Percentiles rank a stretch among this genome's conserved stretches.
phyloP scores from a whole-genome alignment of 2,797 vertebrate species.

The Rhabdomys pumilio region DNA sequence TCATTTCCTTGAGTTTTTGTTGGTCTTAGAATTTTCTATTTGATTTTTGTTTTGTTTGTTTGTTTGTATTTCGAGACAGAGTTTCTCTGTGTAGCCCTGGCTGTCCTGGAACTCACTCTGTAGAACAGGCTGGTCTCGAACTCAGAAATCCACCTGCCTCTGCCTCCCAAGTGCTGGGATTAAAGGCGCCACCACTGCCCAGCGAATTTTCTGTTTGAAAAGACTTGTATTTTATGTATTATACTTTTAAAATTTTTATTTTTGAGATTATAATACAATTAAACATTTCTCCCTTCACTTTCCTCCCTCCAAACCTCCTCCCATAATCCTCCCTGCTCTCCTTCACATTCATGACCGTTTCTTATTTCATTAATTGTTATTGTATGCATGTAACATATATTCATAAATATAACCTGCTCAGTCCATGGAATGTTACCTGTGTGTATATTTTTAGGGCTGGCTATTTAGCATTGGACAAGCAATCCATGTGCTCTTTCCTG shows the following conservation, averaged over 20 bases:
- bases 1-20: background rate
- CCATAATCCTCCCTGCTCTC: background rate
- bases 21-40: background rate
- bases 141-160: too few species aligned
- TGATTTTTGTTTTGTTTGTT: background rate
- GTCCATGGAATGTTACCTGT: background rate
- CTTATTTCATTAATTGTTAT: background rate
- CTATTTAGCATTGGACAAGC: background rate
- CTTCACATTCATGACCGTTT: background rate
- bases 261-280: background rate
- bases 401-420: background rate
- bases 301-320: background rate
- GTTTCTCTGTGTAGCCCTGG: too few species aligned
- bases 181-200: too few species aligned
- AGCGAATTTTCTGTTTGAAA: background rate
- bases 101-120: too few species aligned
- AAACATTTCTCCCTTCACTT: background rate
- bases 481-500: background rate
- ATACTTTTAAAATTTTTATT: too few species aligned
- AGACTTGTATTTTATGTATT: too few species aligned
- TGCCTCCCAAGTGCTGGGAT: too few species aligned
- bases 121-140: too few species aligned
- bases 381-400: background rate
- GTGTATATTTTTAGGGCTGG: background rate
- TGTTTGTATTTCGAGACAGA: background rate